Evolutionary conservation across 92 coral and sea anemone species (phyloP).

Genomic region (Parazoanthus atlanticus): DNA sequence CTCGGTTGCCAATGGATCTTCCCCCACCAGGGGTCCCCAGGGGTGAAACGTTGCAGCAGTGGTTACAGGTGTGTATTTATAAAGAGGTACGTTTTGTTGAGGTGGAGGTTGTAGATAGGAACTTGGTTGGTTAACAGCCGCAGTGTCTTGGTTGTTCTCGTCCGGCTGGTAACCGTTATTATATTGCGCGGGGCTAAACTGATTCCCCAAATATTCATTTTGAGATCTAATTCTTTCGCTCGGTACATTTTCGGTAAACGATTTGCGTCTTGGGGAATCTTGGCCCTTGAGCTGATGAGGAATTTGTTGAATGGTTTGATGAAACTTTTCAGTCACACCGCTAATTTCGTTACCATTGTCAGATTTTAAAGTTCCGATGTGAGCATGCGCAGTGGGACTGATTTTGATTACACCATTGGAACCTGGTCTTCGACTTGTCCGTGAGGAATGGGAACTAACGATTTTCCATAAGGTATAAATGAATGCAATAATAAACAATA

Average conservation of each 20-base stretch:
- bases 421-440: slow-evolving; percentile 76
- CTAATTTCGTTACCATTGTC: background rate
- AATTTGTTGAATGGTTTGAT: slow-evolving; percentile 12
- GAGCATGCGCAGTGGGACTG: slow-evolving; percentile 66
- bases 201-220: background rate
- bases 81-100: background rate
- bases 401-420: slow-evolving; percentile 61
- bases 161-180: slow-evolving; percentile 2
- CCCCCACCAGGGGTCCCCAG: slow-evolving; percentile 28
- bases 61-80: background rate
- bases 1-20: slow-evolving; percentile 2
- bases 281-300: background rate
- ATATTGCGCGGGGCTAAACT: background rate
- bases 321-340: background rate
- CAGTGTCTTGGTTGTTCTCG: slow-evolving; percentile 1
- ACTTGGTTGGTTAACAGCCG: background rate
- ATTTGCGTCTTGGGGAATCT: slow-evolving; percentile 1
- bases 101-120: background rate
- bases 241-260: background rate
- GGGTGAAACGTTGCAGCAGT: slow-evolving; percentile 10
- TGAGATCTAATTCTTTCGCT: background rate
- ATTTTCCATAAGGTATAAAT: slow-evolving; percentile 92
- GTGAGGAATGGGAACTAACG: slow-evolving; percentile 85
- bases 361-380: slow-evolving; percentile 15
- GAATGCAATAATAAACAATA: slow-evolving; percentile 76